These are phyloP conservation scores for Ichneumoninae sp. DNA, from an alignment of 2,888 invertebrate genomes.

Conservation along the genomic window DNA sequence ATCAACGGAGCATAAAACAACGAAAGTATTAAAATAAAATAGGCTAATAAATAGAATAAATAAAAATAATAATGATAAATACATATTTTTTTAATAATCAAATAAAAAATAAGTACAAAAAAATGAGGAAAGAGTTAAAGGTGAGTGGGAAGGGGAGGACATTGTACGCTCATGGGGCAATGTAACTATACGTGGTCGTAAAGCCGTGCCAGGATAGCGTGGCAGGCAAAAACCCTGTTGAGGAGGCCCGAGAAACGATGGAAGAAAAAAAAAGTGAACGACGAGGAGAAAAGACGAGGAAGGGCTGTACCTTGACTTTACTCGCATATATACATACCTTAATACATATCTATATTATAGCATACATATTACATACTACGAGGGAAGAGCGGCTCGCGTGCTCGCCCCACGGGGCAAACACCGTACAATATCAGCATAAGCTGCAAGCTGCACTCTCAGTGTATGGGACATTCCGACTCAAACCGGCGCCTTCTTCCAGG, in stretches of 20 bases:
- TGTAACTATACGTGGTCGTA: constrained; percentile 49
- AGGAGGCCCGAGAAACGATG: constrained; percentile 25
- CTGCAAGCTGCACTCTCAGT: background rate
- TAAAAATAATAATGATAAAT: background rate
- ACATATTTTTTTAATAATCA: background rate
- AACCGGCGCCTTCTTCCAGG: background rate
- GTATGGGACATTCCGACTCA: background rate
- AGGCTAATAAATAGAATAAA: background rate
- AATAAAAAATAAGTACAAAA: too few species aligned
- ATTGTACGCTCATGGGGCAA: constrained; percentile 48
- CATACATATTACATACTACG: constrained; percentile 47
- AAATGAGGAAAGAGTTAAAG: background rate
- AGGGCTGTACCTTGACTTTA: constrained; percentile 31
- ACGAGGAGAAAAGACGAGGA: constrained; percentile 29
- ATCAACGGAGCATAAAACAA: constrained; percentile 27
- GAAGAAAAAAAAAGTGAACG: constrained; percentile 15
- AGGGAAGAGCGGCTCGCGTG: constrained; percentile 46
- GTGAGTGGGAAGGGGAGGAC: constrained; percentile 34
- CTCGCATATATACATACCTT: constrained; percentile 21
- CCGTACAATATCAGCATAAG: constrained; percentile 34
- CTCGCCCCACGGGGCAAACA: constrained; percentile 42
- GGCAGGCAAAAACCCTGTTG: constrained; percentile 41
- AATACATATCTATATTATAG: constrained; percentile 40
- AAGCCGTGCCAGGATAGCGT: constrained; percentile 44
- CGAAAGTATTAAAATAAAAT: background rate